Evolutionary conservation across 2,113 vertebrate genomes (phyloP), one percentile per base, ranked within the genome.

Genomic region (Bos indicus): DNA sequence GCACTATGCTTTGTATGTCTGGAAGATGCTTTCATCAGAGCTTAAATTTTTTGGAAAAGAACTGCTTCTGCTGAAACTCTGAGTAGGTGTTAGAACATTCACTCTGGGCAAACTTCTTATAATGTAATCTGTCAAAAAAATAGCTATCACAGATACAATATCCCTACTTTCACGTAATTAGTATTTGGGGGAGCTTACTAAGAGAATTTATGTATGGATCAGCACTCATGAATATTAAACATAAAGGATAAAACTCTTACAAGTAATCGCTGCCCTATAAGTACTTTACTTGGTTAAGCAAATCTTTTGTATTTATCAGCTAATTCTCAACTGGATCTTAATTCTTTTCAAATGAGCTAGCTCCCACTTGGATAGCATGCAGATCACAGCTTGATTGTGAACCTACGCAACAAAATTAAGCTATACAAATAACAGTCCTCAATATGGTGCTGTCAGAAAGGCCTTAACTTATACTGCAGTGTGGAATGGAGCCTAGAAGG

Each of bases 321-420:
- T 96, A 82, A 90, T 91, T 96, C 93, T 97, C 81, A 30, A 64
- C 19, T 95, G 71, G 64, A 64, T 96, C 54, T 87, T 96, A 98
- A 94, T 78, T 97, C 71, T 97, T 97, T 98, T 90, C 92, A 95
- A 97, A 97, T 56, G 91, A 97, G 92, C 59, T 59, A 88, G 64
- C 78, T 97, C 60, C 74, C 64, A 43, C 80, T 92, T 88, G 62
- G 77, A 57, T 83, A 25, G 60, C 93, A 84, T 52, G 92, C 80
- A 84, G 52, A 56, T 92, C 92, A 95, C 94, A 96, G 92, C 90
- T 93, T 96, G 78, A 25, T 19, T 92, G 51, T 93, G 52, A 96
- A 95, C 78, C 71, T 92, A 56, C 5, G 0, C 59, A 83, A 67
- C 28, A 94, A 93, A 94, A 88, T 64, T 78, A 93, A 97, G 40